A percentile compares a stretch with the other conserved stretches of the same genome.
These are phyloP conservation scores for Acanthosepion esculentum DNA, from an alignment of 2,888 invertebrate species.

Conservation along the genomic window DNA sequence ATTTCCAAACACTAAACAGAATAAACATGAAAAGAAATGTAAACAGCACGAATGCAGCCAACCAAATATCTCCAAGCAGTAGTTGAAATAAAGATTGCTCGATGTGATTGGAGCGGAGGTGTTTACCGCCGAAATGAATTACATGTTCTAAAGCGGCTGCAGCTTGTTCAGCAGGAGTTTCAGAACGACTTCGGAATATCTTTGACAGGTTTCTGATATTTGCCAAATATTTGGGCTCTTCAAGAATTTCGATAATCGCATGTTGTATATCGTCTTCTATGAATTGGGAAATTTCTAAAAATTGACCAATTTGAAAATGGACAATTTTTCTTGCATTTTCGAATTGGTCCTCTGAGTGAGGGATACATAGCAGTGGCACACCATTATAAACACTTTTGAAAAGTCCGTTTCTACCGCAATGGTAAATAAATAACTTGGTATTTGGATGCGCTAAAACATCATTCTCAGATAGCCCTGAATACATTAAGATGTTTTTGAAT, in stretches of 20 bases:
- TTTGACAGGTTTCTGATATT: slow-evolving; percentile 42
- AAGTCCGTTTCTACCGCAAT: slow-evolving; percentile 56
- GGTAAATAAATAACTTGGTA: slow-evolving; percentile 55
- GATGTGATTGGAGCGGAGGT: slow-evolving; percentile 56
- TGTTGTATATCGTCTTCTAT: neutral
- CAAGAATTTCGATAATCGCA: neutral
- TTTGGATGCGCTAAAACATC: slow-evolving; percentile 54
- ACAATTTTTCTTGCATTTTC: slow-evolving; percentile 50
- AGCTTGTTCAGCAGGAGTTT: slow-evolving; percentile 47
- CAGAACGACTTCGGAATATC: slow-evolving; percentile 43
- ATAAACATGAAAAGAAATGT: neutral
- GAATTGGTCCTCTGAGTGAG: slow-evolving; percentile 54
- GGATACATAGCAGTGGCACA: slow-evolving; percentile 56
- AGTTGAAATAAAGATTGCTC: slow-evolving; percentile 59
- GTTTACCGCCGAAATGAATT: slow-evolving; percentile 59
- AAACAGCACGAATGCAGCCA: neutral
- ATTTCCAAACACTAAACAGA: neutral
- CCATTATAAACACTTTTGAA: slow-evolving; percentile 58
- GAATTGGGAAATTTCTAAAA: neutral
- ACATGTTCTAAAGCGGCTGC: slow-evolving; percentile 52
- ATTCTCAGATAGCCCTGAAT: slow-evolving; percentile 54
- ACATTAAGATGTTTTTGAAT: slow-evolving; percentile 46
- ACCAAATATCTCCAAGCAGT: slow-evolving; percentile 53
- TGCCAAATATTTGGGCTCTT: neutral
- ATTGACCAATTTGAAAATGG: neutral